Evolutionary conservation across 2,113 vertebrate species (phyloP).

Genomic region (Marmota flaviventris): DNA sequence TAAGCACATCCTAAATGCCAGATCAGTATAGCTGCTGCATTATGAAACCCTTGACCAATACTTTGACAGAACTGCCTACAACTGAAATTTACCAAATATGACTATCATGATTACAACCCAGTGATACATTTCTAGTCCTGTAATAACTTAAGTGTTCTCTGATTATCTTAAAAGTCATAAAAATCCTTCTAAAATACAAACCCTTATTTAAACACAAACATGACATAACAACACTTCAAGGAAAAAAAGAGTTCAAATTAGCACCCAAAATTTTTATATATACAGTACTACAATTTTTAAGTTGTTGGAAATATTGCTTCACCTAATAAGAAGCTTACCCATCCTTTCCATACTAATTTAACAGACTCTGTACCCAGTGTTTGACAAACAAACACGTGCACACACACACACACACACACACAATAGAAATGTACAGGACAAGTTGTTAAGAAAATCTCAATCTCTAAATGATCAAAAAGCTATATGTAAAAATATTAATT

Average conservation of each 20-base stretch:
- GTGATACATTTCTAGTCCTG: conserved; percentile 43
- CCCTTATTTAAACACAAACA: conserved; percentile 55
- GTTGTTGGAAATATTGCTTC: conserved; percentile 55
- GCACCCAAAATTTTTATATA: conserved; percentile 12
- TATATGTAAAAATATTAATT: conserved; percentile 49
- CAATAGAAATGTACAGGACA: conserved; percentile 35
- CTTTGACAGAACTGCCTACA: conserved; percentile 6
- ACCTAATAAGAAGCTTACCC: conserved; percentile 10
- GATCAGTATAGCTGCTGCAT: conserved; percentile 53
- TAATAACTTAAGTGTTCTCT: conserved; percentile 44
- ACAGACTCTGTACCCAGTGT: conserved; percentile 37
- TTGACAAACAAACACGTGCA: conserved; percentile 8
- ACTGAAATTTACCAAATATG: conserved; percentile 69
- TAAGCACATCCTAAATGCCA: conserved; percentile 69
- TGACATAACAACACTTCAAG: background rate
- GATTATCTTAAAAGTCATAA: conserved; percentile 27
- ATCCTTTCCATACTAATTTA: conserved; percentile 46
- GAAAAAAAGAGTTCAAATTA: conserved; percentile 60
- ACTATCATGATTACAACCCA: conserved; percentile 28
- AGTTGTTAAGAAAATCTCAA: conserved; percentile 68
- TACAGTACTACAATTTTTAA: conserved; percentile 21
- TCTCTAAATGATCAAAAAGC: conserved; percentile 48
- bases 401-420: background rate
- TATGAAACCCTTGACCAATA: conserved; percentile 43
- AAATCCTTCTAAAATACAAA: conserved; percentile 63